Evolutionary conservation across 2,797 vertebrate genomes (phyloP), one percentile per base, ranked within the genome.

Genomic region (Uromys caudimaculatus): DNA sequence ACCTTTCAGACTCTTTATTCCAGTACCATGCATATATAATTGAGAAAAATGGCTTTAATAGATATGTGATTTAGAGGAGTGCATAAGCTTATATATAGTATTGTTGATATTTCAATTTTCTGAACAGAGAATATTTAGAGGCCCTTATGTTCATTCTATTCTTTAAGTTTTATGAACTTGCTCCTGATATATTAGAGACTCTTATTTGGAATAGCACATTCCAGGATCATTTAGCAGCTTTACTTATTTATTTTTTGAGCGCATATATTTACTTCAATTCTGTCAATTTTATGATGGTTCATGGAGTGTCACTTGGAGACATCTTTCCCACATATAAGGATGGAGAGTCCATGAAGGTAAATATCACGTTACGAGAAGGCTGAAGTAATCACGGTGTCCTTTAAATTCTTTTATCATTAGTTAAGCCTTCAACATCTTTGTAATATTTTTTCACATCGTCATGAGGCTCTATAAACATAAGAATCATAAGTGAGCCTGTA

Each of bases 401-500:
- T 60, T 35, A 6, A 56, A 23, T 94, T 97, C 77, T 96, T 98
- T 97, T 95, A 97, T 97, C 85, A 89, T 91, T 88, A 47, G 35
- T 91, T 97, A 97, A 98, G 97, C 82, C 95, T 96, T 97, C 77
- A 93, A 86, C 96, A 97, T 97, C n/a, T 92, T 84, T 78, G 0
- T 82, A 75, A 84, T 50, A 52, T 4, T 60, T 64, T 78, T 92
- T 88, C 35, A 90, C 27, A 85, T 27, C 97, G 71, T 41, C 21
- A 90, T 47, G 82, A 95, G 54, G 89, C 35, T 92, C 24, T 92
- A 95, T 60, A 84, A 35, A 69, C 76, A 58, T 95, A 94, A 32
- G 38, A 89, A 17, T 76, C 62, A 84, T 76, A 32, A 86, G 0
- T 67, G 24, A 69, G 91, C 67, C 29, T 88, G 4, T 44, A 95